phyloP scores from a whole-genome alignment of 2,888 invertebrate species.

The Anoncus sp. region DNA sequence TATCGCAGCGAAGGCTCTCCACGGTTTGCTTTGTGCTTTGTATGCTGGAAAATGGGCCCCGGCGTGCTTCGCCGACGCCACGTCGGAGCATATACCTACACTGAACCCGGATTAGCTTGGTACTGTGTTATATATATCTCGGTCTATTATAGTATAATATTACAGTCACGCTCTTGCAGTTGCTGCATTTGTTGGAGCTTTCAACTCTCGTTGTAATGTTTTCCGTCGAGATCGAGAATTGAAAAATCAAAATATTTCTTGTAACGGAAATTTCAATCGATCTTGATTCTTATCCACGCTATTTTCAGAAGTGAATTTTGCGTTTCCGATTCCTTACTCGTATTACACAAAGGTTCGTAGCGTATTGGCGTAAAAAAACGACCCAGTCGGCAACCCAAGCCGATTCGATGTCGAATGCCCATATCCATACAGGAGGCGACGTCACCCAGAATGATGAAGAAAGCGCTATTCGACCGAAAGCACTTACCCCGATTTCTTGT shows the following conservation, averaged over 20 bases:
- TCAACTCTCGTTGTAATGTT: conserved; percentile 50
- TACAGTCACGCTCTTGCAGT: conserved; percentile 32
- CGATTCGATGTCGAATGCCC: conserved; percentile 21
- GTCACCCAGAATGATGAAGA: conserved; percentile 50
- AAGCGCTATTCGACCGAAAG: conserved; percentile 63
- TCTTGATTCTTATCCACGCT: background rate
- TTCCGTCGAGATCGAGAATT: conserved; percentile 18
- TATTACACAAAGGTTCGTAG: conserved; percentile 22
- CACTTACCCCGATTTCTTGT: conserved; percentile 68
- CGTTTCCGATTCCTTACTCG: conserved; percentile 11
- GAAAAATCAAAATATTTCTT: conserved; percentile 49
- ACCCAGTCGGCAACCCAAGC: background rate
- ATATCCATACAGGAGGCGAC: conserved; percentile 28
- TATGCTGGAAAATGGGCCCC: conserved; percentile 69
- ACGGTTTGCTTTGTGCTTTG: conserved; percentile 73
- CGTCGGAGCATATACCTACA: conserved; percentile 58
- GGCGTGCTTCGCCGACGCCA: conserved; percentile 50
- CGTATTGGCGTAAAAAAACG: conserved; percentile 24
- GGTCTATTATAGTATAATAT: conserved; percentile 19
- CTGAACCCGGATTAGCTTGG: conserved; percentile 68
- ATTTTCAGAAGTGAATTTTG: conserved; percentile 24
- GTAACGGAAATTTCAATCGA: conserved; percentile 34
- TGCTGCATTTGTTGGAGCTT: conserved; percentile 47
- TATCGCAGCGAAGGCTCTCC: conserved; percentile 50
- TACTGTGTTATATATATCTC: conserved; percentile 58